Conservation (phyloP, 2,797 vertebrate species). For the Coluber constrictor region DNA sequence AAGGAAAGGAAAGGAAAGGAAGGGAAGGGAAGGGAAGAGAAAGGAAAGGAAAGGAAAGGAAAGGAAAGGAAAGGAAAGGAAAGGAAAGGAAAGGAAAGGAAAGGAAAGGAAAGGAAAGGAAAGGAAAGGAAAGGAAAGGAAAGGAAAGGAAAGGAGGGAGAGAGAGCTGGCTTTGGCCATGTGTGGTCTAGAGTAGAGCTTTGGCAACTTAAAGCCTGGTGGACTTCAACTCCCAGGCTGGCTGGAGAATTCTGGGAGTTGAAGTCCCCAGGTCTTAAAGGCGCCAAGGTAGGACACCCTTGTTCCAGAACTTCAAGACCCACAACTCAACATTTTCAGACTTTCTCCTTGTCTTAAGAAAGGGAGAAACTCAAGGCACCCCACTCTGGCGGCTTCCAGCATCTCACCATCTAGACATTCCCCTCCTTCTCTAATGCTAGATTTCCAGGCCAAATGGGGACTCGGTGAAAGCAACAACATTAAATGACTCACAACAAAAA, state of each 20-base stretch:
- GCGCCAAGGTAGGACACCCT: too few species aligned
- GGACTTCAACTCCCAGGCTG: too few species aligned
- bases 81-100: too few species aligned
- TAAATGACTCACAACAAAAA: conserved; percentile 68
- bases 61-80: too few species aligned
- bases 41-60: accelerated
- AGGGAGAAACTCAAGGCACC: not conserved
- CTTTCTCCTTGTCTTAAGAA: not conserved
- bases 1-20: accelerated
- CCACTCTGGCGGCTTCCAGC: conserved; percentile 33
- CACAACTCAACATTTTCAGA: too few species aligned
- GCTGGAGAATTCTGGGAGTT: too few species aligned
- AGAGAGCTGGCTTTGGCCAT: not conserved
- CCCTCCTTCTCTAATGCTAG: conserved; percentile 34
- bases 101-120: too few species aligned
- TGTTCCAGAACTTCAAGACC: not conserved
- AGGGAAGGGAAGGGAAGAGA: accelerated
- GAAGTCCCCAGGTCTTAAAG: too few species aligned
- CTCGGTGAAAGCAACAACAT: conserved; percentile 67
- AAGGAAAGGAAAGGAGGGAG: too few species aligned
- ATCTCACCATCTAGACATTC: conserved; percentile 42
- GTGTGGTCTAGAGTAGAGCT: too few species aligned
- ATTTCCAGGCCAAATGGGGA: conserved; percentile 68
- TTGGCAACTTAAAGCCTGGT: too few species aligned
- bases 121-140: too few species aligned